Conservation (phyloP, 2,797 vertebrate species). For the Myotis daubentonii region DNA sequence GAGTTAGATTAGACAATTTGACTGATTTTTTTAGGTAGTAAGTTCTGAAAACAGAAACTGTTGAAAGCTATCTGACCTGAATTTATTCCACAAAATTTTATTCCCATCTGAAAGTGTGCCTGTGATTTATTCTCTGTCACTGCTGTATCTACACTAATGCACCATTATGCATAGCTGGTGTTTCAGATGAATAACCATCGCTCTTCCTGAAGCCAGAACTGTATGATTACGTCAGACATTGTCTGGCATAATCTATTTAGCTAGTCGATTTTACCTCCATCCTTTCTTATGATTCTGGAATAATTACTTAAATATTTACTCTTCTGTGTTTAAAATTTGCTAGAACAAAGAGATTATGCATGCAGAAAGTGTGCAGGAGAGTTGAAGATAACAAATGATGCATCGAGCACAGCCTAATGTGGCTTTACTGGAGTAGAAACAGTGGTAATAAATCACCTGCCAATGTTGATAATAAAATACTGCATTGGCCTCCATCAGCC, state of each 20-base stretch:
- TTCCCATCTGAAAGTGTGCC: conserved; percentile 72
- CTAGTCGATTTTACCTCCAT: conserved; percentile 64
- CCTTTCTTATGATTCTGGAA: conserved; percentile 81
- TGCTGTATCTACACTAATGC: conserved; percentile 69
- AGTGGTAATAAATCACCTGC: conserved; percentile 90
- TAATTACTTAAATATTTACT: conserved; percentile 85
- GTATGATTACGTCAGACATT: conserved; percentile 76
- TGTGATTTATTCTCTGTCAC: conserved; percentile 80
- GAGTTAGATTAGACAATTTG: conserved; percentile 64
- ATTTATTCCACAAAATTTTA: conserved; percentile 77
- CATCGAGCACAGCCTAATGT: conserved; percentile 86
- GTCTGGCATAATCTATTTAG: conserved; percentile 79
- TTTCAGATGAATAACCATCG: conserved; percentile 77
- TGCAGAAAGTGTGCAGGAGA: conserved; percentile 83
- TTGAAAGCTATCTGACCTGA: conserved; percentile 70
- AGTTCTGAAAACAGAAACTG: conserved; percentile 71
- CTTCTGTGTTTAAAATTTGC: conserved; percentile 74
- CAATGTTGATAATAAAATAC: conserved; percentile 89
- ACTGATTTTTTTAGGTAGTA: conserved; percentile 73
- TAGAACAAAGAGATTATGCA: conserved; percentile 84
- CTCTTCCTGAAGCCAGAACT: conserved; percentile 67
- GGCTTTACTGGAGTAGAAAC: conserved; percentile 89
- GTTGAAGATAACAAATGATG: conserved; percentile 89
- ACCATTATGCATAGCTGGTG: conserved; percentile 72
- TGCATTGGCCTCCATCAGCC: conserved; percentile 86